Evolutionary conservation across 2,113 vertebrate genomes (phyloP), one percentile per base, ranked within the genome.

Genomic region (Catagonus wagneri): DNA sequence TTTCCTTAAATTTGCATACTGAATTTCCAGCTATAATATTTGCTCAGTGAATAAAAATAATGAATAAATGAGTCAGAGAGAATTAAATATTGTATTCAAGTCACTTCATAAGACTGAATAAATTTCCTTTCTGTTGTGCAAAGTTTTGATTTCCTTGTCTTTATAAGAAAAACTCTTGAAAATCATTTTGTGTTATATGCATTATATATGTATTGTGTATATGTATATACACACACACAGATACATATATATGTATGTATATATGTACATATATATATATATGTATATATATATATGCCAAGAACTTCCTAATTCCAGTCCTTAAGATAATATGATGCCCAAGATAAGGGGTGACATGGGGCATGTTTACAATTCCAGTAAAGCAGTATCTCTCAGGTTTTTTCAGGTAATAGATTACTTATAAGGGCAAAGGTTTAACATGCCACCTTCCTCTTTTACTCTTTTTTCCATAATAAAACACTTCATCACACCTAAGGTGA

Each of bases 351-450:
- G 23, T 79, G 75, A n/a, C 39, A 39, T 1, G 23, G 36, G 32
- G 3, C 32, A 71, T 61, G 17, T 74, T 88, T 78, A 23, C 32
- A 32, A n/a, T 91, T 52, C 56, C 44, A 56, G 56, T n/a, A 80
- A 83, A 16, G 10, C 20, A 16, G 50, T 60, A 11, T 10, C 29
- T 25, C 25, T 78, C 52, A 39, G 10, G 12, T 27, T 29, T 91
- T 85, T 75, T 75, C 54, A 85, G 60, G 81, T 96, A 95, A 89
- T 94, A 61, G 83, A 39, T 95, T 76, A 92, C 88, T 58, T 89
- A 95, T 93, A 89, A 89, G 91, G 78, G 16, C 78, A 95, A 96
- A 94, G 78, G 54, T 54, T 44, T 23, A 7, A 32, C 65, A 58
- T 66, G 44, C 34, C 29, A 25, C 36, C 36, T 94, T 84, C 15